Base-by-base conservation (phyloP, 2,888 invertebrate genomes). In the Diarsia dahlii region DNA sequence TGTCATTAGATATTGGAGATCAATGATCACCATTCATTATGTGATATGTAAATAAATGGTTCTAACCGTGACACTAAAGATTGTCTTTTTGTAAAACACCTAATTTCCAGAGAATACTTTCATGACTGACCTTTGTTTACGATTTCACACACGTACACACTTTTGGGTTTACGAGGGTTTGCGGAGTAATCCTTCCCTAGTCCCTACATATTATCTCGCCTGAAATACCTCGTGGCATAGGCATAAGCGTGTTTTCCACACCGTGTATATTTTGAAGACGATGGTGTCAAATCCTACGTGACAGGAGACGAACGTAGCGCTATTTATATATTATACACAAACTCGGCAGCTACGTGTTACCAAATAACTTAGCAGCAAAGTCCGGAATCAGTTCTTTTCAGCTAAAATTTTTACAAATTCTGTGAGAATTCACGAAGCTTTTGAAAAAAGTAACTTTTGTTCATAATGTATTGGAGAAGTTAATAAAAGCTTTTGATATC, bases 201-300 rank as follows among this genome's bases (percentile, higher is more conserved):
- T 74, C 13, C 28, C 1, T 20, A 46, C 15, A 45, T 13, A 60
- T 46, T 56, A 56, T 56, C 13, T 68, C 46, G 3, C 60, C 34
- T 6, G 15, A 54, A 54, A 46, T n/a, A 39, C 13, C 39, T 39
- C 20, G 28, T 18, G n/a, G 18, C 2, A 71, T 18, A 23, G 9
- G 9, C 15, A 15, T 60, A 75, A 8, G 10, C 20, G 0, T 13
- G 15, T 56, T 75, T 48, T 28, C 48, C 15, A 18, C 18, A n/a
- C 9, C n/a, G n/a, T 23, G 3, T 48, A 77, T 18, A 28, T 45
- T 77, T 66, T 56, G 20, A 28, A 56, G 54, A 48, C 13, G 48
- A 62, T 45, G 8, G 20, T 58, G 78, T 66, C 39, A 45, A 39
- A 56, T 56, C 10, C 28, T 56, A 45, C 10, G 39, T 58, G 50